phyloP scores from a whole-genome alignment of 2,888 invertebrate genomes.

The Xanthostigma xanthostigma region DNA sequence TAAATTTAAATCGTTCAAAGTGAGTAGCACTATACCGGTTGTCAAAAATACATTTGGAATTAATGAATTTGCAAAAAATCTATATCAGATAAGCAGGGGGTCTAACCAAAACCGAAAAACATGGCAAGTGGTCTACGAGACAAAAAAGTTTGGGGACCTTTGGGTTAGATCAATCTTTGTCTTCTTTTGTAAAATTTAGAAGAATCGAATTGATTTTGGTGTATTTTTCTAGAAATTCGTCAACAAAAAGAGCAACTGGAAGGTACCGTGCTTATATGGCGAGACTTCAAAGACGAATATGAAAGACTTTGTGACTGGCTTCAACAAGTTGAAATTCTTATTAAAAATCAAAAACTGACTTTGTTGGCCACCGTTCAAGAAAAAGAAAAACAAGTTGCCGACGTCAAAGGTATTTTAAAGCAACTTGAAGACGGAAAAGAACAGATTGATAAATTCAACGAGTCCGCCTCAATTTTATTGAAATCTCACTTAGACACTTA shows the following conservation, averaged over 20 bases:
- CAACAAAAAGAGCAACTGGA: conserved; percentile 74
- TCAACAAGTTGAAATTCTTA: conserved; percentile 79
- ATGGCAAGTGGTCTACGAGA: no score
- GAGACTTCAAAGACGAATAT: conserved; percentile 85
- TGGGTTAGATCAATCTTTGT: conserved; percentile 4
- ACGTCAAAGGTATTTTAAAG: conserved; percentile 61
- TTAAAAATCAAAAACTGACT: conserved; percentile 79
- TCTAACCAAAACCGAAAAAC: no score
- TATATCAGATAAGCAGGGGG: no score
- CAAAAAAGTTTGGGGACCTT: no score
- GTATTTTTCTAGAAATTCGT: conserved; percentile 45
- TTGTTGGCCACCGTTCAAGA: conserved; percentile 64
- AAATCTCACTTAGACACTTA: conserved; percentile 77
- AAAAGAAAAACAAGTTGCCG: conserved; percentile 70
- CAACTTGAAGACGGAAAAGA: conserved; percentile 61
- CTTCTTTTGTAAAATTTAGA: no score
- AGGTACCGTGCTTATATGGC: conserved; percentile 67
- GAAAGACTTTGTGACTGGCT: conserved; percentile 84
- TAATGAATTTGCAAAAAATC: no score
- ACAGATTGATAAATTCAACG: conserved; percentile 72
- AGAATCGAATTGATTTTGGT: no score
- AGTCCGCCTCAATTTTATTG: conserved; percentile 57
- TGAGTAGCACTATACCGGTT: no score
- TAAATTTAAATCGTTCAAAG: no score
- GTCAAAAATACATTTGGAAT: no score